Evolutionary conservation across 2,888 invertebrate species (phyloP), one percentile per base, ranked within the genome.

Genomic region (Galeruca laticollis): DNA sequence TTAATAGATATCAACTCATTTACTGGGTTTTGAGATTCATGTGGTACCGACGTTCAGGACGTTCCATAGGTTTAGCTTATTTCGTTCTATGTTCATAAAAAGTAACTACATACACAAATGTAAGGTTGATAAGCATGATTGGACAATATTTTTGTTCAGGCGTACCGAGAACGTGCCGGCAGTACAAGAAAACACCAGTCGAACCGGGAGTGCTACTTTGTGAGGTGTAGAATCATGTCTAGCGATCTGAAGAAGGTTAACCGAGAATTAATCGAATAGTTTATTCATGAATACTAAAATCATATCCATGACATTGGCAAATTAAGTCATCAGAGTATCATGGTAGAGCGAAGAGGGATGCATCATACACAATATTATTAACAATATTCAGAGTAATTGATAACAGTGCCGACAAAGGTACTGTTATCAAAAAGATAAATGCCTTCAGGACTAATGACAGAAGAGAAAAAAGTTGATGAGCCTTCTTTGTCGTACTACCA

Each of bases 281-380:
- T 63, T 37, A 54, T 63, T 63, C 35, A 33, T 51, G 15, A 10
- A n/a, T 63, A 52, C 20, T 2, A 52, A 63, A 54, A n/a, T 51
- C 52, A n/a, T n/a, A 54, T 4, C 54, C 63, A 18, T 63, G 63
- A 33, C 63, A 52, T 52, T 18, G 54, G n/a, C n/a, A n/a, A n/a
- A n/a, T n/a, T n/a, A n/a, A n/a, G n/a, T n/a, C n/a, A n/a, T n/a
- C n/a, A n/a, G 37, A 37, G 37, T 37, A 37, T 37, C 37, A 37
- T 37, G 37, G 10, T 37, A 52, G 63, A 20, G 37, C 15, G 18
- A 51, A 31, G 20, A 63, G 26, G 15, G 63, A 54, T 26, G 63
- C 63, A 63, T 31, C 63, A 13, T 47, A 61, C 49, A 61, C 43
- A 61, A 26, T 61, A 11, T 49, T 43, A 3, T 0, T 61, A 18